Evolutionary conservation across 2,888 invertebrate genomes (phyloP).

Genomic region (Sclerodermus sp.): DNA sequence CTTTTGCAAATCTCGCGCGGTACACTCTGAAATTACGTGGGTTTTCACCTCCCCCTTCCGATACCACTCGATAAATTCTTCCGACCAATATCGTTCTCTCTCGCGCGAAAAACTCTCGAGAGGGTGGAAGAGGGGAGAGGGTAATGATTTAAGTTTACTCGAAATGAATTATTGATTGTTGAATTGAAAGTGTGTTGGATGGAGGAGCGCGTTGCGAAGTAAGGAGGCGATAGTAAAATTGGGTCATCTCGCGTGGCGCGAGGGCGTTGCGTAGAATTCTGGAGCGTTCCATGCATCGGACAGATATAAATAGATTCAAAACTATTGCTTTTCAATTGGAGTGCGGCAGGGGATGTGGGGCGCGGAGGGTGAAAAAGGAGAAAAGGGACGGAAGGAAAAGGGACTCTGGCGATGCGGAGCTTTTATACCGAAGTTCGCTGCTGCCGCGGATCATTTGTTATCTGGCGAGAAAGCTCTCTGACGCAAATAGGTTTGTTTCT

Average conservation of each 20-base stretch:
- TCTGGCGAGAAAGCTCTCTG: slow-evolving; percentile 47
- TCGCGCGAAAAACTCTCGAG: too few species aligned
- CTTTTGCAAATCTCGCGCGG: too few species aligned
- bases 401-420: slow-evolving; percentile 28
- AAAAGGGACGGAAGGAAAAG: slow-evolving; percentile 7
- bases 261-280: background rate
- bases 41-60: too few species aligned
- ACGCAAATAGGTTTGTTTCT: slow-evolving; percentile 49
- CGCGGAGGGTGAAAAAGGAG: slow-evolving; percentile 12
- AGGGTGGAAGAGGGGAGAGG: too few species aligned
- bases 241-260: slow-evolving; percentile 1
- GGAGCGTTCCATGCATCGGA: slow-evolving; percentile 19
- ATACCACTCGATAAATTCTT: too few species aligned
- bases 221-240: background rate
- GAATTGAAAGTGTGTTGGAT: too few species aligned
- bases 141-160: too few species aligned
- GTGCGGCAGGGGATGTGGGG: slow-evolving; percentile 3
- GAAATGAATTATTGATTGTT: too few species aligned
- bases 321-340: slow-evolving; percentile 48
- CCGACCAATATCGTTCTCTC: too few species aligned
- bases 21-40: too few species aligned
- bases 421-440: slow-evolving; percentile 39
- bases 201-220: slow-evolving; percentile 4
- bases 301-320: slow-evolving; percentile 49
- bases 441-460: slow-evolving; percentile 37